Evolutionary conservation across 2,113 vertebrate genomes (phyloP), one percentile per base, ranked within the genome.

Genomic region (Podocnemis expansa): DNA sequence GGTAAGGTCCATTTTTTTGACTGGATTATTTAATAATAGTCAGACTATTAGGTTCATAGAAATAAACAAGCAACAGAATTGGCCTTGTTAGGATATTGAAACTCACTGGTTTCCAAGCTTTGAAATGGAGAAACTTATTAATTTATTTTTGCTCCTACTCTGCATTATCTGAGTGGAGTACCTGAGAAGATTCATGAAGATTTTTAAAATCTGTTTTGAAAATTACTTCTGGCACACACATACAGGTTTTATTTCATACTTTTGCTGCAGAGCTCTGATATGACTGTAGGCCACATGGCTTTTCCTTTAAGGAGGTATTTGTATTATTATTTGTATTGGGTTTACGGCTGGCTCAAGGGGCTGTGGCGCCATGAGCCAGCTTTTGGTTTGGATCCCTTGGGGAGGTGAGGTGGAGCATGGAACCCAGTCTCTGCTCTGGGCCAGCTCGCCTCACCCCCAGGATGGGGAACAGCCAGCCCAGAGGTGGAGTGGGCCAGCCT

Each of bases 11-110:
- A 24, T 54, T 89, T 29, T 78, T 2, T 17, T 90, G 91, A 76
- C 54, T 25, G 41, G 81, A 94, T 89, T 70, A 96, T 96, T 96
- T 93, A 91, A 87, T 90, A 90, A 87, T 1, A 2, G 41, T 80
- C 80, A 87, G 13, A 22, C n/a, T 10, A 70, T 38, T 70, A 70
- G 10, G 38, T 70, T 70, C 38, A 38, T 9, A 38, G n/a, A 70
- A 70, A 21, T 70, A 70, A 70, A 70, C 34, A 19, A 63, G n/a
- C 34, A 67, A 67, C 31, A 19, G 60, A n/a, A 38, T 70, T 22
- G 38, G 27, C 25, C 10, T 45, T 76, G 45, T 27, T 24, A 76
- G 41, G 25, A 11, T 45, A 76, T 76, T 45, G 73, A 76, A 76
- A 45, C 38, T 76, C 38, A 76, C 13, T 43, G 41, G 43, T 45